Evolutionary conservation across 1,140 invertebrate genomes (phyloP), one percentile per base, ranked within the genome.

Genomic region (Cephus cinctus): DNA sequence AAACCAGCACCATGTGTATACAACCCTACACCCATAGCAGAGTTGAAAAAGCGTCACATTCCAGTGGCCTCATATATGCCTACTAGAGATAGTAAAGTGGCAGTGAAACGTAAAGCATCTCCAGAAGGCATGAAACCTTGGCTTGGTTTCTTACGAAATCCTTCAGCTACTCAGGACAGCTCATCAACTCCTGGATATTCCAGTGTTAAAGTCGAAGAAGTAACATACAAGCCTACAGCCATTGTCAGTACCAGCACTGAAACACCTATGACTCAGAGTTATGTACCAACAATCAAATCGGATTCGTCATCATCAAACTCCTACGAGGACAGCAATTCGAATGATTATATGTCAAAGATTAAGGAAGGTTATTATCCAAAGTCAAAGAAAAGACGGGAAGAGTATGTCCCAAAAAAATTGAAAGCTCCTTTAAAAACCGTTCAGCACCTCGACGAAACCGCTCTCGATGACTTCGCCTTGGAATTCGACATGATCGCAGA

Each of bases 11-110:
- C 59, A 6, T 67, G 67, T 30, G 65, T 71, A 23, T 85, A 85
- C 54, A 84, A 82, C 63, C 83, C 83, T 9, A 85, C 83, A 0
- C 83, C 83, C 0, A 83, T 84, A 52, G 71, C 75, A 9, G 78
- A 83, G 63, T 50, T 84, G 5, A 80, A 80, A 52, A 81, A 80
- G 44, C 66, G 75, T 15, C 77, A 78, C 47, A 73, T 77, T 47
- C 74, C 76, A 2, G 66, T 79, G 25, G 52, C 71, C n/a, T 71
- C 70, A 16, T 76, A 75, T 27, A 72, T 70, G 53, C 70, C 70
- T 9, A 63, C 64, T 2, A 61, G 71, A 19, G 71, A 76, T 31
- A 75, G 64, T 48, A 67, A 61, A 56, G 65, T 71, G n/a, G 61
- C 72, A 12, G 59, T 62, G 4, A 77, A 76, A 58, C 65, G 73